Percentiles rank a stretch among this genome's conserved stretches.
Conservation (phyloP, 2,113 vertebrate species). For the Candoia aspera region DNA sequence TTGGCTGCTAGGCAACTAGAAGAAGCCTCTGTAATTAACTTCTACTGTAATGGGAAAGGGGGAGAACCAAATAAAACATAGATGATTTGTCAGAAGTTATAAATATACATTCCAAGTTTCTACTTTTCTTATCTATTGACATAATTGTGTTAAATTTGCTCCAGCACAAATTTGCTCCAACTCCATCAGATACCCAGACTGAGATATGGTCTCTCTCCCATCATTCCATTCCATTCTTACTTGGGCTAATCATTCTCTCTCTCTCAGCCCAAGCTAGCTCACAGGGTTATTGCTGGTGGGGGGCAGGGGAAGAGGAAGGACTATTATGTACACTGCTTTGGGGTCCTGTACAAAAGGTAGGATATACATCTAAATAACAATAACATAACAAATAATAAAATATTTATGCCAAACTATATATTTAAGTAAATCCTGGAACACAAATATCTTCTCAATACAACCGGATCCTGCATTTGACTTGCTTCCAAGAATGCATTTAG, state of each 20-base stretch:
- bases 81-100: background rate
- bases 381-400: background rate
- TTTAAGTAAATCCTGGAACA: conserved; percentile 24
- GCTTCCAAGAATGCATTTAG: conserved; percentile 68
- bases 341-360: background rate
- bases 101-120: background rate
- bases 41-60: background rate
- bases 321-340: background rate
- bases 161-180: background rate
- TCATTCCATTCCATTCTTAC: conserved; percentile 14
- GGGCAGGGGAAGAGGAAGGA: background rate
- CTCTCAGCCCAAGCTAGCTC: background rate
- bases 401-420: background rate
- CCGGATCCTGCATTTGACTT: conserved; percentile 57
- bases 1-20: background rate
- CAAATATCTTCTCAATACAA: conserved; percentile 42
- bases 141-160: background rate
- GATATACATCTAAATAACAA: background rate
- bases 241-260: background rate
- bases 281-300: background rate
- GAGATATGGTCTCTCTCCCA: conserved; percentile 16
- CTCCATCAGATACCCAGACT: background rate
- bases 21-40: background rate
- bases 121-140: background rate
- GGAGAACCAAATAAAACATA: background rate